Evolutionary conservation across 2,888 invertebrate genomes (phyloP), one percentile per base, ranked within the genome.

Genomic region (Amblyteles armatorius): DNA sequence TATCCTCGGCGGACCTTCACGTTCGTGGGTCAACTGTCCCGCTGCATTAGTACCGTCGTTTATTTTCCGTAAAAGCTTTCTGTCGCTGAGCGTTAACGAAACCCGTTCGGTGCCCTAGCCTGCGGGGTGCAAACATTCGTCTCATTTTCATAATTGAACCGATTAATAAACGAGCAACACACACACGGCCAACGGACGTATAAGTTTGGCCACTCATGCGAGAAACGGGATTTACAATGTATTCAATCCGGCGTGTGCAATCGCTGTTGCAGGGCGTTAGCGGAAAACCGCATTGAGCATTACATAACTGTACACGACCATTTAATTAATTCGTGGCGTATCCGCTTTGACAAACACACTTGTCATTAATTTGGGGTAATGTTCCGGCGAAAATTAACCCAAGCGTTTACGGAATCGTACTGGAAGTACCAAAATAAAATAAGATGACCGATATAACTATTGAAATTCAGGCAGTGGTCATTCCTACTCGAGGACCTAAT

Each of bases 41-140:
- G 33, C 29, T 33, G 29, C 60, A 33, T 60, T n/a, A 60, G 60
- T 33, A 60, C 33, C 60, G 33, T 60, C 60, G 60, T 60, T 60
- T 60, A 16, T 60, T 29, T 29, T 57, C 60, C 60, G 60, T 60
- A 60, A 60, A 60, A 60, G 60, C 60, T 60, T 60, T 60, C 60
- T 16, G 60, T 60, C 33, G 60, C 13, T 16, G 13, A 16, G 13
- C 16, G 33, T 60, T 60, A 60, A 33, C 26, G 29, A 60, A 60
- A 60, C 16, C 11, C 2, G 33, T 60, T 16, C 16, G 60, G 13
- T 13, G 16, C 13, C 33, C 6, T 5, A 11, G 29, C 26, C 26
- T 60, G 1, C 52, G 6, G 7, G 3, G 1, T 26, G 2, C 33
- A 60, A 60, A 60, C 60, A 60, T 60, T 60, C 60, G 60, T 29